A percentile compares a stretch with the other conserved stretches of the same genome.
phyloP scores from a whole-genome alignment of 2,888 invertebrate genomes.

The Xanthia icteritia region DNA sequence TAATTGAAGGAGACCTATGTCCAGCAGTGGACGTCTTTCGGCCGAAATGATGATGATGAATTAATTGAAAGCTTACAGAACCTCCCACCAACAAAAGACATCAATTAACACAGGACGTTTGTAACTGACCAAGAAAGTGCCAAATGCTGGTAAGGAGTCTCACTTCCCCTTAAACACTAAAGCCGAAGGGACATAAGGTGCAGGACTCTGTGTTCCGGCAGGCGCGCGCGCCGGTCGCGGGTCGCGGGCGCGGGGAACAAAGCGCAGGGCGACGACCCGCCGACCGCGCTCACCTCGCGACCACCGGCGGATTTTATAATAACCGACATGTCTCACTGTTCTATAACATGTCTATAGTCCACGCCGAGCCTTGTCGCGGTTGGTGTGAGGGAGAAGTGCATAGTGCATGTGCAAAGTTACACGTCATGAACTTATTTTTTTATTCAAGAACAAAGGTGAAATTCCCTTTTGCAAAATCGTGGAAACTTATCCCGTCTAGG shows the following conservation, averaged over 20 bases:
- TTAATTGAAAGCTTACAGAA: neutral
- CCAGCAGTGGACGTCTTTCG: neutral
- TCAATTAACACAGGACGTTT: conserved; percentile 7
- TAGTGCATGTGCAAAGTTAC: conserved; percentile 4
- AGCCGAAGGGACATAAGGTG: conserved; percentile 70
- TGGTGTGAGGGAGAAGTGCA: conserved; percentile 29
- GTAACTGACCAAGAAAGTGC: conserved; percentile 17
- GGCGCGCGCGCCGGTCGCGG: conserved; percentile 48
- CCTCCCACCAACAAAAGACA: neutral
- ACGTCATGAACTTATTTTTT: conserved; percentile 9
- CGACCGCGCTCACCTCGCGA: conserved; percentile 77
- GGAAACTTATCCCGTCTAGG: neutral
- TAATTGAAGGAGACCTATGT: neutral
- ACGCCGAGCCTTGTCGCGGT: neutral
- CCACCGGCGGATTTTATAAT: conserved; percentile 71
- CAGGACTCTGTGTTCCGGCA: conserved; percentile 70
- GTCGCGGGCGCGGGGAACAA: conserved; percentile 79
- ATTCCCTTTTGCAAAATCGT: neutral
- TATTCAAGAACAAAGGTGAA: neutral
- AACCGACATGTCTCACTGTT: conserved; percentile 67
- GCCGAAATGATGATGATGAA: neutral
- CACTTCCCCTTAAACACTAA: conserved; percentile 69
- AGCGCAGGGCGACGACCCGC: conserved; percentile 82
- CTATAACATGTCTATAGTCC: conserved; percentile 55
- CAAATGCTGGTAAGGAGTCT: conserved; percentile 42